Conservation (phyloP, 1,140 invertebrate genomes). For the Megalopta genalis region DNA sequence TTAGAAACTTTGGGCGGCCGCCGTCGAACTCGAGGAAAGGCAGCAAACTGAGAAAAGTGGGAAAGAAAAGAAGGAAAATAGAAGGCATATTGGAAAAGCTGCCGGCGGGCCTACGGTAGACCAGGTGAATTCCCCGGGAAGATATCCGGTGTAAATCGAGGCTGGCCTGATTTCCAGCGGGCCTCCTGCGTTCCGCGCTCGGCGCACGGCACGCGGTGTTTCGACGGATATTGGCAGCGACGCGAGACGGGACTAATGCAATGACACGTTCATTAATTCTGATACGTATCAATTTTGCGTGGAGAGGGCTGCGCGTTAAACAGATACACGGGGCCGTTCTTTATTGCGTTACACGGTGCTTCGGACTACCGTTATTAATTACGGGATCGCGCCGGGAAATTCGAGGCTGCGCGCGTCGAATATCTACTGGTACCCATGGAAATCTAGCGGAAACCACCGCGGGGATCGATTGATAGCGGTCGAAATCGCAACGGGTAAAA, state of each 20-base stretch:
- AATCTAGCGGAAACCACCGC: no score
- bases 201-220: no score
- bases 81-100: no score
- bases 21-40: not conserved
- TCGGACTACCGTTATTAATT: no score
- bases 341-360: not conserved
- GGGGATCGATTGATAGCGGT: no score
- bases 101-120: not conserved
- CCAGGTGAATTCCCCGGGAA: not conserved
- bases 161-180: not conserved
- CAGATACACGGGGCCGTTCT: not conserved
- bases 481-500: no score
- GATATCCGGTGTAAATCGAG: not conserved
- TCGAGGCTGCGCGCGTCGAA: no score
- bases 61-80: not conserved
- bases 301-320: not conserved
- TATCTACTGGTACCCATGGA: no score
- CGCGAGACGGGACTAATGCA: not conserved
- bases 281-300: not conserved
- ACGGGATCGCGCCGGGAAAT: no score
- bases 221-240: conserved; percentile 6
- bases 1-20: not conserved
- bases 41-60: no score
- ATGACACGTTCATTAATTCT: conserved; percentile 5
- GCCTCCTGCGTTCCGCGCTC: no score